Evolutionary conservation across 2,888 invertebrate species (phyloP).

Genomic region (Nomada ferruginata): DNA sequence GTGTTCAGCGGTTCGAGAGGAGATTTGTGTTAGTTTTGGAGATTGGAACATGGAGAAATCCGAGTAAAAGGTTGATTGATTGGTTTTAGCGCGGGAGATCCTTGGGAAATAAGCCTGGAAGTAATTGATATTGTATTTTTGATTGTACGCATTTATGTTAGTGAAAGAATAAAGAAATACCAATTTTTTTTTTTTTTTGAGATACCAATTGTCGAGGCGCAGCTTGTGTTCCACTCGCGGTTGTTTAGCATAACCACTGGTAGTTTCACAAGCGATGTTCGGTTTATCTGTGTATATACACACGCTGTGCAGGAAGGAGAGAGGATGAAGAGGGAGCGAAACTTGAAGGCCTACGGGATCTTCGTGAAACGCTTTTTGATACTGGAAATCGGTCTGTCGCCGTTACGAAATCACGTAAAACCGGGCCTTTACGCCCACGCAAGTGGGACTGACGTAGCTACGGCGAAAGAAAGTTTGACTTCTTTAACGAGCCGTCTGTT

Average conservation of each 20-base stretch:
- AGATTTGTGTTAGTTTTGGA: not conserved
- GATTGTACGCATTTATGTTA: not conserved
- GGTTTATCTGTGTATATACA: constrained; percentile 35
- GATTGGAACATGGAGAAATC: not conserved
- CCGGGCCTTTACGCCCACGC: constrained; percentile 76
- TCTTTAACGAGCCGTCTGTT: constrained; percentile 65
- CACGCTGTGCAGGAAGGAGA: constrained; percentile 26
- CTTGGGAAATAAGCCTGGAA: not conserved
- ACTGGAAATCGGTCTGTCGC: constrained; percentile 70
- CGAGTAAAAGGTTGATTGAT: not conserved
- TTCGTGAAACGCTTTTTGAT: constrained; percentile 69
- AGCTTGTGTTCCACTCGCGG: constrained; percentile 17
- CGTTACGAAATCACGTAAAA: constrained; percentile 77
- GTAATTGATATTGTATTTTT: not conserved
- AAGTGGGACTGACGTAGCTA: constrained; percentile 50
- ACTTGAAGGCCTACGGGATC: constrained; percentile 60
- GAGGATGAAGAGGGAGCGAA: constrained; percentile 16
- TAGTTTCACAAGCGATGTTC: constrained; percentile 45
- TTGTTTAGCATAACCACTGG: constrained; percentile 33
- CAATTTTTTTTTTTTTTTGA: not conserved
- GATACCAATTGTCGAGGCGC: constrained; percentile 24
- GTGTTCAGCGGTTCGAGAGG: not conserved
- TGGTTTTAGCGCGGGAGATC: not conserved
- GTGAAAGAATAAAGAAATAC: not conserved
- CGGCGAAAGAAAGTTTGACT: constrained; percentile 72